Conservation (phyloP, 2,888 invertebrate species). For the Mactromeris polynyma region DNA sequence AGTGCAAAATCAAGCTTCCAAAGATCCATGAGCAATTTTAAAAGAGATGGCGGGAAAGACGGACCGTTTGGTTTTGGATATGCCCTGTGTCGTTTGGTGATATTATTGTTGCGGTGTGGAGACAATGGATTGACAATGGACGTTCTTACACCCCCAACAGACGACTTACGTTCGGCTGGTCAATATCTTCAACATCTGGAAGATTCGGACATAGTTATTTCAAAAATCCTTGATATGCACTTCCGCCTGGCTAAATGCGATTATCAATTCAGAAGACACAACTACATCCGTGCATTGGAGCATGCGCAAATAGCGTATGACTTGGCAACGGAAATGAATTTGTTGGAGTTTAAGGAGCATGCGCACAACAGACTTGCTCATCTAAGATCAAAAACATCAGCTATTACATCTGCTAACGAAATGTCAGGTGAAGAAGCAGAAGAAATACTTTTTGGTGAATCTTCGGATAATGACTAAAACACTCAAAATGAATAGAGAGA, state of each 20-base stretch:
- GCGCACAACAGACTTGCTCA: slow-evolving; percentile 60
- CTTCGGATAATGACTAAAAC: not conserved
- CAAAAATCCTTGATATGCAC: slow-evolving; percentile 70
- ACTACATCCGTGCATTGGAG: slow-evolving; percentile 57
- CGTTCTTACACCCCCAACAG: slow-evolving; percentile 41
- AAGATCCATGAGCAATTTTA: slow-evolving; percentile 67
- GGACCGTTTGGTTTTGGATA: slow-evolving; percentile 74
- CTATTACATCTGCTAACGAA: slow-evolving; percentile 22
- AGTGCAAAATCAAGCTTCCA: slow-evolving; percentile 66
- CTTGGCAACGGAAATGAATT: slow-evolving; percentile 61
- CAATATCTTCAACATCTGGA: slow-evolving; percentile 63
- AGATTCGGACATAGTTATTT: slow-evolving; percentile 64
- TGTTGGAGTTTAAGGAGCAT: slow-evolving; percentile 70
- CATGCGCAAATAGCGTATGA: slow-evolving; percentile 62
- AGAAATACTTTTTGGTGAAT: slow-evolving; percentile 45
- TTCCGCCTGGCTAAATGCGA: slow-evolving; percentile 69
- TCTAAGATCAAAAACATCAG: slow-evolving; percentile 39
- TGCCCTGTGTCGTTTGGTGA: slow-evolving; percentile 64
- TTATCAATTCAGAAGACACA: slow-evolving; percentile 63
- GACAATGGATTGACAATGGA: slow-evolving; percentile 72
- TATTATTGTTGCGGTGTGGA: slow-evolving; percentile 67
- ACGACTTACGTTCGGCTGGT: slow-evolving; percentile 62
- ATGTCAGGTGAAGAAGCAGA: slow-evolving; percentile 45
- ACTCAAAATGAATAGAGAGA: slow-evolving; percentile 15
- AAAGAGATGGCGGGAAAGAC: slow-evolving; percentile 71